Percentiles rank a stretch among this genome's conserved stretches.
Evolutionary conservation across 2,113 vertebrate genomes (phyloP).

Genomic region (Elaphurus davidianus): DNA sequence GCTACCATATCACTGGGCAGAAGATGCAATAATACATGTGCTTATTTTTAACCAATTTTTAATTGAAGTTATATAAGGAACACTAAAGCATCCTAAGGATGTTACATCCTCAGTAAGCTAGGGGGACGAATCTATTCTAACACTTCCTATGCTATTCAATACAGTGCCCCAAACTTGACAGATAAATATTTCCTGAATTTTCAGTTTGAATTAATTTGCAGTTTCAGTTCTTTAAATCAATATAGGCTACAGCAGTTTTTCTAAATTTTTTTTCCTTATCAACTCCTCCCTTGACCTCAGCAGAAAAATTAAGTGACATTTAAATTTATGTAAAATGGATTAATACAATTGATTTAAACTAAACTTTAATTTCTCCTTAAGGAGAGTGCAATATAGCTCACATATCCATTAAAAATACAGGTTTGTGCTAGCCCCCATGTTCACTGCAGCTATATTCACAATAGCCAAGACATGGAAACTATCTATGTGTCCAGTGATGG

Average conservation of each 20-base stretch:
- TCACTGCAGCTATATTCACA: neutral
- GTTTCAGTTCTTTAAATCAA: neutral
- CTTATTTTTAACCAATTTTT: neutral
- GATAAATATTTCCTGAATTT: neutral
- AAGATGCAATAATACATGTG: neutral
- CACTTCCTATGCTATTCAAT: neutral
- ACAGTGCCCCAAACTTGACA: neutral
- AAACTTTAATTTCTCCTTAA: neutral
- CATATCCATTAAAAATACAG: neutral
- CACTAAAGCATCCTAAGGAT: neutral
- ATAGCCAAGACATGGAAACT: neutral
- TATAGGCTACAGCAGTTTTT: neutral
- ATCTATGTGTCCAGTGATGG: neutral
- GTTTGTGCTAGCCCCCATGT: neutral
- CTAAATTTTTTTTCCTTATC: neutral
- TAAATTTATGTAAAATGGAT: neutral
- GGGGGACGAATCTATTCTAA: neutral
- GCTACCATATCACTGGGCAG: neutral
- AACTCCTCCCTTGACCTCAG: neutral
- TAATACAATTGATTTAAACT: neutral
- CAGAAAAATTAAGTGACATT: neutral
- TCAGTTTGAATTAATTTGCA: neutral
- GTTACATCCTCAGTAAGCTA: neutral
- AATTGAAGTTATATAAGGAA: neutral
- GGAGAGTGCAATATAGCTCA: neutral